phyloP scores from a whole-genome alignment of 1,140 invertebrate genomes.

The Mya arenaria region DNA sequence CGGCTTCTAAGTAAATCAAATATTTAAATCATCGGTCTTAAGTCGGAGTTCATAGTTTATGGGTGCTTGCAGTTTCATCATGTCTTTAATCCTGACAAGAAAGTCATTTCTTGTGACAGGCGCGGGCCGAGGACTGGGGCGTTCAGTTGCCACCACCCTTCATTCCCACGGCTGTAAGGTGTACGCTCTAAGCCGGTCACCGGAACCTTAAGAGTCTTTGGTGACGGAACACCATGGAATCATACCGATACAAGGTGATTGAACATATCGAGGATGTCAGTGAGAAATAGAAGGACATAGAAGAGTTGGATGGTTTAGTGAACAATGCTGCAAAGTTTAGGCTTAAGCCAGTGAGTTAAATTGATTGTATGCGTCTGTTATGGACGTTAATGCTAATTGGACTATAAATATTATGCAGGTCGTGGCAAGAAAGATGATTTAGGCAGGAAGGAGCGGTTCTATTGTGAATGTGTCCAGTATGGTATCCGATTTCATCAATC shows the following conservation, averaged over 20 bases:
- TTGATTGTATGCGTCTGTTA: not conserved
- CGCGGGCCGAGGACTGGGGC: constrained; percentile 37
- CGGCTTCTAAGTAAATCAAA: too few relatives aligned
- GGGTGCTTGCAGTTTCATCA: too few relatives aligned
- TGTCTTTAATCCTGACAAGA: constrained; percentile 9
- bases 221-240: constrained; percentile 81
- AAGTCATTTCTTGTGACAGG: constrained; percentile 44
- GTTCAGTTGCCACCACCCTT: constrained; percentile 1
- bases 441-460: not conserved
- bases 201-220: not conserved
- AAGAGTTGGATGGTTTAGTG: constrained; percentile 88
- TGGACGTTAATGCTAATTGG: not conserved
- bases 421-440: constrained; percentile 18
- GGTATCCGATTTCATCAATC: constrained; percentile 12
- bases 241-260: constrained; percentile 87
- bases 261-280: constrained; percentile 88
- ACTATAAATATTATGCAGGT: constrained; percentile 23
- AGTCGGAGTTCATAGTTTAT: too few relatives aligned
- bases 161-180: constrained; percentile 26
- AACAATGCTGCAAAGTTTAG: constrained; percentile 91
- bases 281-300: constrained; percentile 82
- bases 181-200: constrained; percentile 37
- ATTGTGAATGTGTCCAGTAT: constrained; percentile 43
- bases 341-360: too few relatives aligned
- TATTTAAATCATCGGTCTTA: too few relatives aligned